Evolutionary conservation across 2,888 invertebrate species (phyloP), one percentile per base, ranked within the genome.

Genomic region (Eumacrocentrus americanus): DNA sequence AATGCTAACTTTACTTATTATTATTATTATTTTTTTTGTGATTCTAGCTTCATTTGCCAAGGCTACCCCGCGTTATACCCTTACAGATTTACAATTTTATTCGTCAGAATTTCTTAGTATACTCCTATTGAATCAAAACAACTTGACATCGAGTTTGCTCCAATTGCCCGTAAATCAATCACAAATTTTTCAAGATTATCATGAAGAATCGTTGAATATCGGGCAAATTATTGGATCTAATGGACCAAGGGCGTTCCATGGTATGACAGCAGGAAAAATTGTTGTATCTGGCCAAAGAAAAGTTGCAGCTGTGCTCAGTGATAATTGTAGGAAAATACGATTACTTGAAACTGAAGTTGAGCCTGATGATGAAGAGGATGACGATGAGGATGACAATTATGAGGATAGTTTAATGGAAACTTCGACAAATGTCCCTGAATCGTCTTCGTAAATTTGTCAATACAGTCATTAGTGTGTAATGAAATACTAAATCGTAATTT

Each of bases 331-430:
- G 61, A 91, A 93, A 78, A 91, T 96, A 42, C 85, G 93, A 63
- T 85, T 95, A 48, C 92, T 92, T 77, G 94, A 96, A 80, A 95
- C 95, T 89, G 96, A 96, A 83, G 91, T 90, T 0, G 95, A 95
- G 75, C 95, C 94, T 20, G 92, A 92, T 58, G 93, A 93, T 59
- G 95, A 96, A 64, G 95, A 94, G 57, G 91, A 91, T 35, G 91
- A 91, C 53, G 87, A 81, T 3, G 84, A 74, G 11, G 70, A 73
- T 16, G 76, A 76, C 37, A 69, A 64, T 47, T 67, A 62, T 25
- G 71, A 68, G 25, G 74, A 77, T 34, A 74, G 65, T 46, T 23
- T 25, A 12, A 46, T 46, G 46, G 46, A 46, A 23, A 46, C 46
- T 2, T 46, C 46, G n/a, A 12, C 25, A 25, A 22, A 25, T 6